Percentiles rank a stretch among this genome's conserved stretches.
These are phyloP conservation scores for Dasypogon diadema DNA, from an alignment of 2,888 invertebrate genomes.

Conservation along the genomic window DNA sequence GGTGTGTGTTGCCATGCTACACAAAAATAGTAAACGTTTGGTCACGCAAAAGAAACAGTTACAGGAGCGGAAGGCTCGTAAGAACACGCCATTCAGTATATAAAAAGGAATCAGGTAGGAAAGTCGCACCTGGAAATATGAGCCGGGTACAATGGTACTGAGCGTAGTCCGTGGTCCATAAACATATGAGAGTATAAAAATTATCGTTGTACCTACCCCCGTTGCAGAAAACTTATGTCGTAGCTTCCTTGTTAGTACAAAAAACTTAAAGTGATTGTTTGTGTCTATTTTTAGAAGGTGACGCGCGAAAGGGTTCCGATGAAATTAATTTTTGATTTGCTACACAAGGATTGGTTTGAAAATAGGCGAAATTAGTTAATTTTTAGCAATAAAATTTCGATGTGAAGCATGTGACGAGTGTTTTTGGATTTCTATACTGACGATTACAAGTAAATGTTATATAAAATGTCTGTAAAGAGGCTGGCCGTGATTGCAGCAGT, in stretches of 20 bases:
- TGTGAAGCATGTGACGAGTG: no score
- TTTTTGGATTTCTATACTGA: no score
- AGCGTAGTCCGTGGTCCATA: neutral
- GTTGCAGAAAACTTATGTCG: neutral
- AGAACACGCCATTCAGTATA: conserved; percentile 29
- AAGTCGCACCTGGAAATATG: conserved; percentile 54
- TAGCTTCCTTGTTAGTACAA: neutral
- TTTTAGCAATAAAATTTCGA: no score
- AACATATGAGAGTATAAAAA: neutral
- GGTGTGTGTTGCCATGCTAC: conserved; percentile 55
- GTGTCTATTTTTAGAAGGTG: conserved; percentile 5
- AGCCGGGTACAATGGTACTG: no score
- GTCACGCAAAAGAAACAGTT: conserved; percentile 54
- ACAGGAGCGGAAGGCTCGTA: conserved; percentile 30
- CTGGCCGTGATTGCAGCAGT: conserved; percentile 70
- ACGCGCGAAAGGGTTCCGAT: neutral
- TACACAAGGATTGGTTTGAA: neutral
- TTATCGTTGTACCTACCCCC: neutral
- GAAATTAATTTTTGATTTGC: neutral
- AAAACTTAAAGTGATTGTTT: neutral
- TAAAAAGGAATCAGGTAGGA: conserved; percentile 57
- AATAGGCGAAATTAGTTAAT: no score
- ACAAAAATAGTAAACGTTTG: conserved; percentile 55
- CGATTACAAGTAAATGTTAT: neutral
- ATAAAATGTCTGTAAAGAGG: conserved; percentile 75